Percentiles rank a stretch among this genome's conserved stretches.
These are phyloP conservation scores for Epicauta chinensis DNA, from an alignment of 1,140 invertebrate genomes.

Conservation along the genomic window DNA sequence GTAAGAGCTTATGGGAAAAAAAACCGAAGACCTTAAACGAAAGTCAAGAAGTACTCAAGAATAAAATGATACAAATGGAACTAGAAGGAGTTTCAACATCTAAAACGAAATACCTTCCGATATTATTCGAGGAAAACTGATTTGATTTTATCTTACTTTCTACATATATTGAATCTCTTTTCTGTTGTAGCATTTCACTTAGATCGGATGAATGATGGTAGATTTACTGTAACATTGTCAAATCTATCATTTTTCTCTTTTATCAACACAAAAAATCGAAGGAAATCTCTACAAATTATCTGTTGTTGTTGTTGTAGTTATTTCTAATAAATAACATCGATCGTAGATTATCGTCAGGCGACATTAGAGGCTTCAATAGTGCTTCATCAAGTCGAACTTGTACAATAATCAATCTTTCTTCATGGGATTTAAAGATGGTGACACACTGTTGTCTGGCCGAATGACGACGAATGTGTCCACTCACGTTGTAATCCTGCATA, in stretches of 20 bases:
- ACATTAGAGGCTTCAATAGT: conserved; percentile 10
- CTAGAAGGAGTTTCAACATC: conserved; percentile 3
- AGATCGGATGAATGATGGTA: conserved; percentile 12
- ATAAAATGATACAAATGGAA: conserved; percentile 18
- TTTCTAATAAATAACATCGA: conserved; percentile 6
- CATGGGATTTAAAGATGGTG: not conserved
- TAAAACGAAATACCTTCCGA: conserved; percentile 14
- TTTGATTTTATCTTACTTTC: conserved; percentile 18
- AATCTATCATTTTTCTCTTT: too few relatives aligned
- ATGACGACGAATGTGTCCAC: conserved; percentile 3
- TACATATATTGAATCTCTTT: conserved; percentile 14
- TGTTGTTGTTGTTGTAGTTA: too few relatives aligned
- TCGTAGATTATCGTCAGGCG: conserved; percentile 8
- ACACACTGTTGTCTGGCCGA: conserved; percentile 5
- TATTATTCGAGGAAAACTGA: conserved; percentile 14
- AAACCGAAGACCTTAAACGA: conserved; percentile 17
- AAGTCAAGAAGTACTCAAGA: conserved; percentile 15
- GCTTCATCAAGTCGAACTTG: conserved; percentile 12
- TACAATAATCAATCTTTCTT: conserved; percentile 14
- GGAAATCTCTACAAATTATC: too few relatives aligned
- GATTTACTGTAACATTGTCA: conserved; percentile 2
- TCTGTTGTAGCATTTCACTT: conserved; percentile 5
- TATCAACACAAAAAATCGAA: too few relatives aligned
- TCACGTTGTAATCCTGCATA: conserved; percentile 18
- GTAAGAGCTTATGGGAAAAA: conserved; percentile 11